These are phyloP conservation scores for Araneus ventricosus DNA, from an alignment of 1,140 invertebrate species.

Conservation along the genomic window DNA sequence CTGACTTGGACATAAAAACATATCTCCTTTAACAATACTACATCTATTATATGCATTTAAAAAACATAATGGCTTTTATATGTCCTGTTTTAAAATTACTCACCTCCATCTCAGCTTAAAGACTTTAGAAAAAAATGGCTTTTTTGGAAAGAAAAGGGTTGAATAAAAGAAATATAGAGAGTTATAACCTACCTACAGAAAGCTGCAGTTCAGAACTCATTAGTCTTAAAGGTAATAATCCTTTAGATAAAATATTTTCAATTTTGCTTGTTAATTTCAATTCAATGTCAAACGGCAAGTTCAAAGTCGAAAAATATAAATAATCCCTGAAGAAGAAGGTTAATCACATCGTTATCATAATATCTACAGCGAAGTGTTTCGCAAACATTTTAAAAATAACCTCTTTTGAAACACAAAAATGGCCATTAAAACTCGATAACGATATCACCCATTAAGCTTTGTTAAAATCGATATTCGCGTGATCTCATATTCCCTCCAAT, in stretches of 20 bases:
- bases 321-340: not conserved
- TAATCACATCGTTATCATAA: not conserved
- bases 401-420: constrained; percentile 23
- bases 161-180: not conserved
- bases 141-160: not conserved
- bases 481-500: not conserved
- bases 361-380: not conserved
- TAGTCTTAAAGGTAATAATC: not conserved
- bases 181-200: not conserved
- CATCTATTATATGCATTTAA: too few relatives aligned
- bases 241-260: not conserved
- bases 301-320: not conserved
- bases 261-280: not conserved
- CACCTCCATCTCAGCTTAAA: too few relatives aligned
- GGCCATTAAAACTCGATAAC: not conserved
- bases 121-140: not conserved
- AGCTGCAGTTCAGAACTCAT: not conserved
- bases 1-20: too few relatives aligned
- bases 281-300: not conserved
- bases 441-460: not conserved
- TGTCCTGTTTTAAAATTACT: too few relatives aligned
- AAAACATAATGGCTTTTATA: too few relatives aligned
- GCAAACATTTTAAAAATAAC: constrained; percentile 7
- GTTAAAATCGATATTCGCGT: constrained; percentile 16
- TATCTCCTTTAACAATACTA: too few relatives aligned